Conservation (phyloP, 2,888 invertebrate genomes). For the Catocala fraxini region DNA sequence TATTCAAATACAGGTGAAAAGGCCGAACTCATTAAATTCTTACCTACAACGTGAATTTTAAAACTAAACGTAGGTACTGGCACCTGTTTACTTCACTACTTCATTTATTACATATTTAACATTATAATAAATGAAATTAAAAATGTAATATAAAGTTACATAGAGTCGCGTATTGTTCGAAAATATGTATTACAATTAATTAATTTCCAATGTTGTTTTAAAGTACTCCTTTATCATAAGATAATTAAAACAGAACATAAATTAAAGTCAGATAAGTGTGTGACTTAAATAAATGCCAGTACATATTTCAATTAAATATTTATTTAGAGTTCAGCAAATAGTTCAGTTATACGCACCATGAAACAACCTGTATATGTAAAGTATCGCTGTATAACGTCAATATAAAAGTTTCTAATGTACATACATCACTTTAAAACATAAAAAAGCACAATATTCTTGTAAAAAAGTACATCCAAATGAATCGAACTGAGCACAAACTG, state of each 20-base stretch:
- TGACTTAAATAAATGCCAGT: slow-evolving; percentile 17
- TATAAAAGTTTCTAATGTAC: slow-evolving; percentile 43
- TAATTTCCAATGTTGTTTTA: not conserved
- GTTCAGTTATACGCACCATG: slow-evolving; percentile 46
- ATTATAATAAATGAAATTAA: not conserved
- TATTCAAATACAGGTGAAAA: slow-evolving; percentile 69
- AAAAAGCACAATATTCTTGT: slow-evolving; percentile 51
- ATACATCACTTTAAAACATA: slow-evolving; percentile 40
- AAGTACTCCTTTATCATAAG: not conserved
- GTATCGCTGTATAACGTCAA: slow-evolving; percentile 36
- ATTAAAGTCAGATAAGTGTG: slow-evolving; percentile 36
- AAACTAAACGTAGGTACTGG: slow-evolving; percentile 23
- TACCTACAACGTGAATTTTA: slow-evolving; percentile 43
- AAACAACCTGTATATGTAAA: slow-evolving; percentile 30
- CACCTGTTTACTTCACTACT: not conserved
- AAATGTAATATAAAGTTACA: too few relatives aligned
- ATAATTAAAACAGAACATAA: slow-evolving; percentile 30
- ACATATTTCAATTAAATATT: slow-evolving; percentile 40
- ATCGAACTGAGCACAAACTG: slow-evolving; percentile 75
- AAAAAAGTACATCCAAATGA: slow-evolving; percentile 65
- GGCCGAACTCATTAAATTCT: slow-evolving; percentile 60
- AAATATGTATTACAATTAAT: slow-evolving; percentile 1
- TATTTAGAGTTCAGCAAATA: slow-evolving; percentile 37
- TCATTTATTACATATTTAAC: not conserved
- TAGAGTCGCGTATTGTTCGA: not conserved